phyloP scores from a whole-genome alignment of 1,140 invertebrate species.

The Diorhabda elongata region DNA sequence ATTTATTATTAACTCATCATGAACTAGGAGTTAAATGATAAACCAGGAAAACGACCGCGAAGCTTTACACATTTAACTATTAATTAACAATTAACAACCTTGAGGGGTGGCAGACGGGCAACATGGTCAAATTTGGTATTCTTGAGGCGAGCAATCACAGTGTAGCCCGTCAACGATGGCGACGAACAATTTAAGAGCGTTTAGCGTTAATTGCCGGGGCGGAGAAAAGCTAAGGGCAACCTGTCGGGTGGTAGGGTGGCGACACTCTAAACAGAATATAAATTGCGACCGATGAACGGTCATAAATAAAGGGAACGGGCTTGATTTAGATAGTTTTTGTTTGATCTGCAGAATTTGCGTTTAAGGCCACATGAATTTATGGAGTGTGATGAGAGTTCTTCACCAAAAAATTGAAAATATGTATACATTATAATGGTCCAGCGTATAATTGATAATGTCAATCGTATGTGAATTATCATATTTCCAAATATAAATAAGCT shows the following conservation, averaged over 20 bases:
- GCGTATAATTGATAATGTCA: no score
- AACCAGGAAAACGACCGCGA: no score
- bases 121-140: slow-evolving; percentile 24
- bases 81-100: slow-evolving; percentile 15
- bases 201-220: slow-evolving; percentile 29
- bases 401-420: neutral
- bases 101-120: neutral
- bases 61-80: slow-evolving; percentile 7
- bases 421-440: neutral
- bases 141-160: slow-evolving; percentile 25
- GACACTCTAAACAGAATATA: slow-evolving; percentile 30
- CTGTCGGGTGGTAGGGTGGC: neutral
- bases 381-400: neutral
- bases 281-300: slow-evolving; percentile 26
- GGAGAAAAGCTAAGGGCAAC: neutral
- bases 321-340: slow-evolving; percentile 10
- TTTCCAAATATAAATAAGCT: no score
- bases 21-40: no score
- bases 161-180: slow-evolving; percentile 24
- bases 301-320: slow-evolving; percentile 19
- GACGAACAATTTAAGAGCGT: slow-evolving; percentile 27
- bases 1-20: no score
- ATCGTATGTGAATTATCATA: no score
- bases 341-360: slow-evolving; percentile 10
- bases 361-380: slow-evolving; percentile 4